Evolutionary conservation across 2,888 invertebrate genomes (phyloP), one percentile per base, ranked within the genome.

Genomic region (Enchytraeus crypticus): DNA sequence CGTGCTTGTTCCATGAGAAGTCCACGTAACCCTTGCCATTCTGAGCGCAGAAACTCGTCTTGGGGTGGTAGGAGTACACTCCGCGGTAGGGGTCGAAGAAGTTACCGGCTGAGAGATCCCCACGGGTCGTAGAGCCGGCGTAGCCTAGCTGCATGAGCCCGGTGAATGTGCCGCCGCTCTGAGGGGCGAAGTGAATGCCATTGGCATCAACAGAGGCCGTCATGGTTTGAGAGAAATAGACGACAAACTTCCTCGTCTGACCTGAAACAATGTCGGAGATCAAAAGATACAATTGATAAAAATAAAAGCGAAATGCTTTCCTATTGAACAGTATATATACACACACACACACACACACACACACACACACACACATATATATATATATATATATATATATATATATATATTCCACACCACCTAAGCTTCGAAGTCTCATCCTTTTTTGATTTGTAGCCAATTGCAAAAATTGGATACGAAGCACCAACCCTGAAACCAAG

Each of bases 81-180:
- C 70, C 71, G 5, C 64, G 66, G 53, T 71, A 67, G 3, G 14
- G 32, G 5, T 60, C 58, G 5, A 69, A 63, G 38, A 65, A 64
- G 21, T 65, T 65, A 27, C 64, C 61, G 56, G 68, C 61, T 8
- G 66, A 62, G n/a, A 55, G 57, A 53, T 71, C 70, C 14, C 71
- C 71, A 27, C 70, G 60, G 5, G 65, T 64, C 5, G 69, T 66
- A 14, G 71, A 59, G 11, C 73, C 73, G 34, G 69, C 54, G 60
- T 71, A 73, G 0, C 64, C 73, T 27, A 73, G 32, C 60, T 73
- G 73, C 45, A 71, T 58, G 4, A 71, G 64, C 8, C 72, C 72
- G 11, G 47, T 68, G 61, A 65, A 72, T 5, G 53, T 47, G 2
- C 72, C 72, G 0, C 72, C 72, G 34, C 57, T 55, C 5, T 5